Conservation (phyloP, 2,888 invertebrate genomes). For the Rugalucina vietnamica region DNA sequence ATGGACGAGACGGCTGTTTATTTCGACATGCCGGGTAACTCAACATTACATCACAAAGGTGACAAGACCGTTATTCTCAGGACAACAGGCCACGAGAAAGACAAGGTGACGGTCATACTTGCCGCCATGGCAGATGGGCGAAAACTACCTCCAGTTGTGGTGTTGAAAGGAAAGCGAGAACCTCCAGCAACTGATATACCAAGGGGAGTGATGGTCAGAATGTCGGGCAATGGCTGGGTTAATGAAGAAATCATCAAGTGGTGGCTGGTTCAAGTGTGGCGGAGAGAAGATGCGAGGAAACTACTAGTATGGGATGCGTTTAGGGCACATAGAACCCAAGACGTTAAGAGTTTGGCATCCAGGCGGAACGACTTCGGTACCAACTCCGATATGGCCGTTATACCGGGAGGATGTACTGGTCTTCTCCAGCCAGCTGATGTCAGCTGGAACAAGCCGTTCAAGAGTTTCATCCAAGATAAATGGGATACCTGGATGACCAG, state of each 20-base stretch:
- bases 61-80: slow-evolving; percentile 27
- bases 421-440: slow-evolving; percentile 33
- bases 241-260: slow-evolving; percentile 27
- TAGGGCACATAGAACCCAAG: slow-evolving; percentile 19
- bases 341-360: slow-evolving; percentile 17
- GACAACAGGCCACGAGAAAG: slow-evolving; percentile 39
- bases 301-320: slow-evolving; percentile 23
- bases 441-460: slow-evolving; percentile 7
- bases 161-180: slow-evolving; percentile 16
- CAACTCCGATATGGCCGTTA: slow-evolving; percentile 31
- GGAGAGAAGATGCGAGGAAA: not conserved
- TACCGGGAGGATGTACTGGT: slow-evolving; percentile 27
- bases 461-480: not conserved
- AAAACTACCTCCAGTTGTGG: slow-evolving; percentile 24
- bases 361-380: slow-evolving; percentile 16
- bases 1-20: not conserved
- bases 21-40: slow-evolving; percentile 43
- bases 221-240: slow-evolving; percentile 31
- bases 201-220: slow-evolving; percentile 8
- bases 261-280: slow-evolving; percentile 30
- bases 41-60: slow-evolving; percentile 16
- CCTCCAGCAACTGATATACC: slow-evolving; percentile 16
- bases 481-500: not conserved
- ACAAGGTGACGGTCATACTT: slow-evolving; percentile 25
- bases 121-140: slow-evolving; percentile 29